Evolutionary conservation across 2,797 vertebrate genomes (phyloP).

Genomic region (Coccyzus lansbergi): DNA sequence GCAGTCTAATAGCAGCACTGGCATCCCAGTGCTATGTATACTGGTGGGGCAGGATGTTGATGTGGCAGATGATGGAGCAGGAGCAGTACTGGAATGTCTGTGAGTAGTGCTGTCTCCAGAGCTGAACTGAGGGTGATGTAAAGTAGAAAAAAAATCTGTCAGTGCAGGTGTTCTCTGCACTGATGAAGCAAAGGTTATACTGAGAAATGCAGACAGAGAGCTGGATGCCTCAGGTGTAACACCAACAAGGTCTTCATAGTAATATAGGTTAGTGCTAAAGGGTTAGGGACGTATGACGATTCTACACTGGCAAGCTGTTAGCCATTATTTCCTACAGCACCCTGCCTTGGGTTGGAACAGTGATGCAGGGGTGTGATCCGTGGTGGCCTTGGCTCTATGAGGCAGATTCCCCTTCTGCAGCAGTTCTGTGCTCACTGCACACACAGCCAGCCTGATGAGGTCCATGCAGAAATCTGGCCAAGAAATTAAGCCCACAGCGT

Average conservation of each 20-base stretch:
- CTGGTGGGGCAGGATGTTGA: neutral
- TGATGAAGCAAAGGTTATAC: accelerated
- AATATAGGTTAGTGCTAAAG: neutral
- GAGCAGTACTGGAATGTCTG: neutral
- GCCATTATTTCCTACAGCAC: neutral
- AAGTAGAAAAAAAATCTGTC: neutral
- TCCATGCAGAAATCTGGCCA: neutral
- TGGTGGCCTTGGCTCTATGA: neutral
- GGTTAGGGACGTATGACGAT: neutral
- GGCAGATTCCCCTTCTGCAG: accelerated
- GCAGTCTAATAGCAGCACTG: neutral
- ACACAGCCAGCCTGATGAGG: neutral
- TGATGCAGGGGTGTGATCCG: accelerated
- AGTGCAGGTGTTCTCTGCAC: neutral
- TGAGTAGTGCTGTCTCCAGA: neutral
- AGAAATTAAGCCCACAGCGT: neutral
- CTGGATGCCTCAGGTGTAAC: neutral
- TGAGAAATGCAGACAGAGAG: neutral
- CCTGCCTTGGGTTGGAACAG: neutral
- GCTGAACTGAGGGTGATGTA: neutral
- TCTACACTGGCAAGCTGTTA: neutral
- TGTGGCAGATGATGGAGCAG: neutral
- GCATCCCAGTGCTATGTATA: neutral
- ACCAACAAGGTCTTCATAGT: neutral
- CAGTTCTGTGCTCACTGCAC: neutral